phyloP scores from a whole-genome alignment of 1,140 invertebrate species.

The Meloidogyne floridensis region DNA sequence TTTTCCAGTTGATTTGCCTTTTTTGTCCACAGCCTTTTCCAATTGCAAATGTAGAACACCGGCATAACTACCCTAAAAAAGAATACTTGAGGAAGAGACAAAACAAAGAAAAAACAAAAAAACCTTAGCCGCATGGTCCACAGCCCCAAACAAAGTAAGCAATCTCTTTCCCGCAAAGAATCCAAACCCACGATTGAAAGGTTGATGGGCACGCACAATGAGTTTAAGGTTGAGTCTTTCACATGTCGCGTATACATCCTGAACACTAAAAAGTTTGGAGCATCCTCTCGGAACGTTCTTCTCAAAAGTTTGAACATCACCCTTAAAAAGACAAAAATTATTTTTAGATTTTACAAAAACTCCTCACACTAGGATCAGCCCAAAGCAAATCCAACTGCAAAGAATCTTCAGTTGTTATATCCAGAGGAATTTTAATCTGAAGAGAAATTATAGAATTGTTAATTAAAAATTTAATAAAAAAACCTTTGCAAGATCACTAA shows the following conservation, averaged over 20 bases:
- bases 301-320: background rate
- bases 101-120: background rate
- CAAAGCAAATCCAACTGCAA: conserved; percentile 9
- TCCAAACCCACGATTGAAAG: background rate
- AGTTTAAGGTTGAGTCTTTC: background rate
- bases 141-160: background rate
- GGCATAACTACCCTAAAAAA: background rate
- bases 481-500: background rate
- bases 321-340: background rate
- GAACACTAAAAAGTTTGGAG: background rate
- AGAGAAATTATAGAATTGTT: background rate
- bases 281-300: background rate
- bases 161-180: background rate
- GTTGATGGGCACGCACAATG: background rate
- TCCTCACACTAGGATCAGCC: conserved; percentile 15
- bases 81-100: background rate
- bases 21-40: background rate
- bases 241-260: background rate
- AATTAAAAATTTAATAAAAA: conserved; percentile 5
- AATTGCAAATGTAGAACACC: background rate
- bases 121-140: background rate
- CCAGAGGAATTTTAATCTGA: conserved; percentile 5
- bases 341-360: background rate
- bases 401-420: background rate
- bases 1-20: conserved; percentile 1